Base-by-base conservation (phyloP, 2,888 invertebrate genomes). In the Parascotia fuliginaria region DNA sequence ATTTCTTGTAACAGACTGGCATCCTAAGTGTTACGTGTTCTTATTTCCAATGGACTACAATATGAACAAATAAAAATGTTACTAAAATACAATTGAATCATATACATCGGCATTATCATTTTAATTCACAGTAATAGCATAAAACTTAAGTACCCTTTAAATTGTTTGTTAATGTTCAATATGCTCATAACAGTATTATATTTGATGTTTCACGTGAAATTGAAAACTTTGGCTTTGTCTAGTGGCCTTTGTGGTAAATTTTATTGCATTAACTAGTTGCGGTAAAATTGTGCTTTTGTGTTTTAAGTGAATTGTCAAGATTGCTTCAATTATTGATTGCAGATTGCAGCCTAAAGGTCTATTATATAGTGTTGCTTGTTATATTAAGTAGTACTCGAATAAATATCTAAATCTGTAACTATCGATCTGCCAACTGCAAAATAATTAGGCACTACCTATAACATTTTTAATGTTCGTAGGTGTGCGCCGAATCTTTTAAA, bases 141-240 rank as follows among this genome's bases (percentile, higher is more conserved):
- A 55, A 63, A 62, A 62, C 33, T 41, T 28, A 44, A 63, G 41
- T 45, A 38, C 48, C 28, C 13, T 63, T 59, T 46, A 37, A 59
- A 62, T 38, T 38, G 29, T 4, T 16, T 28, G 33, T 63, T 59
- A 55, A 59, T 59, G 50, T 57, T 60, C 62, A 60, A 61, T 61
- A 36, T 15, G 19, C 16, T 16, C 9, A 9, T 13, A 57, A 41
- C 33, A 34, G 28, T 9, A 19, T 53, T 32, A 46, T 36, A 49
- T 41, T 49, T 19, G 12, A 33, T 13, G 24, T 28, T 52, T 7
- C 34, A 19, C 36, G 9, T 38, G 19, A 9, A 28, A 37, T 32
- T 36, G 32, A 31, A 53, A 43, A 36, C 38, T 11, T 53, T 46
- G 40, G 16, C 41, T 33, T 31, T 13, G 43, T 44, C 29, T 42